Percentiles rank a stretch among this genome's conserved stretches.
phyloP scores from a whole-genome alignment of 2,797 vertebrate species.

The Tokudaia muenninki region DNA sequence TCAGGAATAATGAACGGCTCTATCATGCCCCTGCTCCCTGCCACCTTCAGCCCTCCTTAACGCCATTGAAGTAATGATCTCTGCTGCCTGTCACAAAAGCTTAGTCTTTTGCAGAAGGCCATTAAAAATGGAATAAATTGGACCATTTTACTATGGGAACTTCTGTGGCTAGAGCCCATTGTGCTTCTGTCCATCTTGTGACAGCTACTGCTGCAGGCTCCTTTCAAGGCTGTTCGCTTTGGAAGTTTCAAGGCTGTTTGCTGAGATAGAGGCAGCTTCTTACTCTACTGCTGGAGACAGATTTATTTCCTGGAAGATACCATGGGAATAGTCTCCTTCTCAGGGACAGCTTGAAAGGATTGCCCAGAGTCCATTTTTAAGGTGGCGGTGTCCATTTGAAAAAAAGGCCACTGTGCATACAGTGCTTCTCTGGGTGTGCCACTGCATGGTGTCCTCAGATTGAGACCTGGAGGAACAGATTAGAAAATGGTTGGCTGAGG shows the following conservation, averaged over 20 bases:
- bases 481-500: not conserved
- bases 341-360: not conserved
- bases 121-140: not conserved
- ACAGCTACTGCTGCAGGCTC: not conserved
- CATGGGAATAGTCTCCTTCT: not conserved
- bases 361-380: not conserved
- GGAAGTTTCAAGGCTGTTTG: not conserved
- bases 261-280: not conserved
- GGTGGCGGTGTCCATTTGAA: not conserved
- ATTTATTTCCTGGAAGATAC: not conserved
- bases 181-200: not conserved
- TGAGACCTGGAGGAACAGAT: not conserved
- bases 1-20: not conserved
- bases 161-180: not conserved
- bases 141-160: not conserved
- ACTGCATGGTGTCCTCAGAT: not conserved
- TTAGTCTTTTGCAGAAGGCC: constrained; percentile 3
- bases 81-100: not conserved
- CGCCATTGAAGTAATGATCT: not conserved
- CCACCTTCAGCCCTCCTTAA: not conserved
- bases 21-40: not conserved
- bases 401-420: not conserved
- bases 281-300: not conserved
- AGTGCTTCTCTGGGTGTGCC: not conserved
- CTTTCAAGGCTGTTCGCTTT: not conserved